Conservation (phyloP, 1,140 invertebrate species). For the Dolichoris vasculosae region DNA sequence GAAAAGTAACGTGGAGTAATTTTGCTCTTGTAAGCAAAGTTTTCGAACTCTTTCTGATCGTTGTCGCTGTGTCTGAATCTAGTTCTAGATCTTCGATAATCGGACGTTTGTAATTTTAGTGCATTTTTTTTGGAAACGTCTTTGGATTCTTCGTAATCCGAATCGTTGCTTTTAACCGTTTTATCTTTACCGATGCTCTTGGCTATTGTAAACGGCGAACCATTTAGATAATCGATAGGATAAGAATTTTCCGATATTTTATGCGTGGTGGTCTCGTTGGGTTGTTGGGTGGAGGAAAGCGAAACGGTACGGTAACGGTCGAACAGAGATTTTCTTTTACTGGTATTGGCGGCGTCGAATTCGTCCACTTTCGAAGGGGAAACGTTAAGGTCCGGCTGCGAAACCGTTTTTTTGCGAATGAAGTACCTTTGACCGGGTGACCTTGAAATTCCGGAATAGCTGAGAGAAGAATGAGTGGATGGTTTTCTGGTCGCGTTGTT, state of each 20-base stretch:
- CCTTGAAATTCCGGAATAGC: conserved; percentile 46
- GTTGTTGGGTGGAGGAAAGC: conserved; percentile 44
- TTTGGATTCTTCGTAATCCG: conserved; percentile 25
- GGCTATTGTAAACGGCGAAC: not conserved
- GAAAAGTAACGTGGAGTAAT: conserved; percentile 60
- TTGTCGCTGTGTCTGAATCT: conserved; percentile 53
- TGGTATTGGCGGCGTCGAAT: conserved; percentile 42
- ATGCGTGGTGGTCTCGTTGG: not conserved
- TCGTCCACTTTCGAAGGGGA: conserved; percentile 1
- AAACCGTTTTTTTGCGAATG: conserved; percentile 58
- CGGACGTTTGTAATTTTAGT: conserved; percentile 34
- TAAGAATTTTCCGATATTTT: not conserved
- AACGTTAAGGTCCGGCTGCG: not conserved
- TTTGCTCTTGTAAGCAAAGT: conserved; percentile 54
- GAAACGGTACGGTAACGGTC: conserved; percentile 58
- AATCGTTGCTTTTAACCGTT: not conserved
- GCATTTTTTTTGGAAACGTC: conserved; percentile 55
- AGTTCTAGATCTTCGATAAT: conserved; percentile 61
- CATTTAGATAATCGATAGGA: not conserved
- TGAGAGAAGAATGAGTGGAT: conserved; percentile 43
- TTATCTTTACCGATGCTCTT: not conserved
- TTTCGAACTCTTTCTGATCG: conserved; percentile 43
- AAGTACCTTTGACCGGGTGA: conserved; percentile 62
- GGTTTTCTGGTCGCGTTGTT: conserved; percentile 21
- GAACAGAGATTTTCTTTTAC: conserved; percentile 64